A percentile compares a stretch with the other conserved stretches of the same genome.
Evolutionary conservation across 2,888 invertebrate genomes (phyloP).

Genomic region (Girardia tigrina): DNA sequence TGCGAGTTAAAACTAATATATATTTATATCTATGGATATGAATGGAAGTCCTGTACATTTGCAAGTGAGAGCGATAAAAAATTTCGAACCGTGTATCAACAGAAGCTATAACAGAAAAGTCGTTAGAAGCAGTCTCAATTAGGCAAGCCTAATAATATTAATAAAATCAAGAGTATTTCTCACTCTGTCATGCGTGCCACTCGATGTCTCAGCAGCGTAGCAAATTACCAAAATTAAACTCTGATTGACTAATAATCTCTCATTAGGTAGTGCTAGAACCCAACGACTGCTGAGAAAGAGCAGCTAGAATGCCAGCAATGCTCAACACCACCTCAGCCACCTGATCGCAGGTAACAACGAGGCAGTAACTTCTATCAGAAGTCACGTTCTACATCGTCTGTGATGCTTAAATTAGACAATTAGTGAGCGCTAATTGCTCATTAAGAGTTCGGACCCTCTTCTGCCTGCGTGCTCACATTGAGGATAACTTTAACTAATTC

Average conservation of each 20-base stretch:
- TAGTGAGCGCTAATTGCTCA: constrained; percentile 2
- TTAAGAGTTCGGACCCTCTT: constrained; percentile 23
- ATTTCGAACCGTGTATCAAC: constrained; percentile 6
- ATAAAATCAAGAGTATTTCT: constrained; percentile 18
- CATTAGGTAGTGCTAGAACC: constrained; percentile 17
- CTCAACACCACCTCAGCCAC: not conserved
- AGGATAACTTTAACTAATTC: constrained; percentile 18
- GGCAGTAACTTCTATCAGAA: constrained; percentile 20
- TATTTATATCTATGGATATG: not conserved
- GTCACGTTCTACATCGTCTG: constrained; percentile 23
- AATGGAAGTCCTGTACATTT: constrained; percentile 5
- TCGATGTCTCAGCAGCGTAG: constrained; percentile 10
- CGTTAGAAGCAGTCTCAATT: constrained; percentile 20
- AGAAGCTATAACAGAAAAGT: not conserved
- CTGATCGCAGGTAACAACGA: constrained; percentile 23
- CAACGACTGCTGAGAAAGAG: constrained; percentile 7
- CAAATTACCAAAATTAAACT: constrained; percentile 23
- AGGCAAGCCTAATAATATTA: constrained; percentile 23
- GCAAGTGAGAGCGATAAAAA: not conserved
- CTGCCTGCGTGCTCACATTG: constrained; percentile 23
- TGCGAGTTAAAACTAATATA: not conserved
- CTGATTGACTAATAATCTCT: constrained; percentile 23
- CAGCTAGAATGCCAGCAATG: constrained; percentile 23
- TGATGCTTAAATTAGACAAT: constrained; percentile 23
- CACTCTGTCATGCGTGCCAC: constrained; percentile 23